These are phyloP conservation scores for Thymelicus sylvestris DNA, from an alignment of 2,888 invertebrate species.

Conservation along the genomic window DNA sequence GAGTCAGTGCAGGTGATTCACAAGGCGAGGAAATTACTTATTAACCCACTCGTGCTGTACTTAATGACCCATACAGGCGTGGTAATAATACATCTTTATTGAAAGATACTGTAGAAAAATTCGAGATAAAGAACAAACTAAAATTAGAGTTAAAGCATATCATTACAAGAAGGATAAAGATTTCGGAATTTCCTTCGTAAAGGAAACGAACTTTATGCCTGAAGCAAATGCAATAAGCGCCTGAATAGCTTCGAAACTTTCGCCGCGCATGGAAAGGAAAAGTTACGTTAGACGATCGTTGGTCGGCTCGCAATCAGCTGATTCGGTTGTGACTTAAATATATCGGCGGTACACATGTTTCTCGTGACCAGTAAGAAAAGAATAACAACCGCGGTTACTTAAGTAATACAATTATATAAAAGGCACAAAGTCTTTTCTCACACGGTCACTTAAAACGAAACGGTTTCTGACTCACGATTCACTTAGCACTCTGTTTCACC, in stretches of 20 bases:
- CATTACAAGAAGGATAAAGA: slow-evolving; percentile 37
- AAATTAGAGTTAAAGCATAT: slow-evolving; percentile 21
- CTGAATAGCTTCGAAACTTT: slow-evolving; percentile 45
- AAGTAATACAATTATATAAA: slow-evolving; percentile 3
- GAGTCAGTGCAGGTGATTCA: slow-evolving; percentile 58
- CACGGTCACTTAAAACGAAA: slow-evolving; percentile 28
- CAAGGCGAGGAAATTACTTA: slow-evolving; percentile 61
- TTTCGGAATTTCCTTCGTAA: slow-evolving; percentile 53
- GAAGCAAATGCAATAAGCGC: slow-evolving; percentile 43
- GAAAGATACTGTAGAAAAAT: not conserved
- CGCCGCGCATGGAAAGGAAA: slow-evolving; percentile 42
- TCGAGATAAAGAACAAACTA: slow-evolving; percentile 9
- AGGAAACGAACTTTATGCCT: slow-evolving; percentile 67
- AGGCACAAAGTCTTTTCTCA: slow-evolving; percentile 15
- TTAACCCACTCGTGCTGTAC: slow-evolving; percentile 55
- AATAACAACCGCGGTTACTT: slow-evolving; percentile 11
- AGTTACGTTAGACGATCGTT: slow-evolving; percentile 50
- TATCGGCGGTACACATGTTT: slow-evolving; percentile 46
- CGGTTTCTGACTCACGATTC: slow-evolving; percentile 49
- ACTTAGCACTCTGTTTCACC: slow-evolving; percentile 78
- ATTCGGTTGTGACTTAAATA: slow-evolving; percentile 42
- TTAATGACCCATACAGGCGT: slow-evolving; percentile 56
- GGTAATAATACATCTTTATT: slow-evolving; percentile 35
- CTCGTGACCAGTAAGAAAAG: slow-evolving; percentile 14
- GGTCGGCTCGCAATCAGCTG: slow-evolving; percentile 38